Base-by-base conservation (phyloP, 2,797 vertebrate species). In the Pseudochromis fuscus region DNA sequence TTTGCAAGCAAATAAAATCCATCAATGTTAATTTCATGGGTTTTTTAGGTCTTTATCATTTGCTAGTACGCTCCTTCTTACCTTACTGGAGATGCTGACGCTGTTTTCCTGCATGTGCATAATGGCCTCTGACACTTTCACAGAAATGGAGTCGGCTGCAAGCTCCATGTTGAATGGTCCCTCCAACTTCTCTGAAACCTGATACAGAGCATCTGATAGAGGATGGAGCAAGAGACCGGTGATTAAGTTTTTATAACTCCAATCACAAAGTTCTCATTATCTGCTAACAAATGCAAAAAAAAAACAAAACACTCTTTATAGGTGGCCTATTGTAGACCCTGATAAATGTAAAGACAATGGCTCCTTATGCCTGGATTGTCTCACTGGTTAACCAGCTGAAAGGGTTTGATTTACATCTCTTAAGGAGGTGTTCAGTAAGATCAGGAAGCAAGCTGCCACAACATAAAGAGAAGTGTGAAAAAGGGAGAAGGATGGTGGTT, bases 91-190 rank as follows among this genome's bases (percentile, higher is more conserved):
- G 75, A 95, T 93, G 83, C 90, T 93, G 35, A 95, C 89, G 4
- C 95, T 96, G 89, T 96, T 96, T 78, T 97, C 96, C 87, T 97
- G 96, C 89, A 97, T 94, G 86, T 95, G 90, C 96, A 96, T 96
- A 78, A 97, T 94, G 50, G 93, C 96, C 80, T 97, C 96, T 0
- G 96, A 96, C 83, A 97, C 95, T 88, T 96, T 97, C 59, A 96
- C 93, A 5, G 95, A 94, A 45, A 97, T 94, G 30, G 95, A 95
- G 73, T 96, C 95, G 0, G 94, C 90, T 2, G 95, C 95, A 38
- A 96, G 89, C 87, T 97, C 96, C 72, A 96, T 93, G 82, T 96
- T 96, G 89, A 97, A 96, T 0, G 96, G 94, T 1, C 96, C 96
- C 57, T 95, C 92, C 62, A 97, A 82, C 70, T 96, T 96, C 81